Percentiles rank a stretch among this genome's conserved stretches.
These are phyloP conservation scores for Tetramorium parvispinum DNA, from an alignment of 1,140 invertebrate species.

Conservation along the genomic window DNA sequence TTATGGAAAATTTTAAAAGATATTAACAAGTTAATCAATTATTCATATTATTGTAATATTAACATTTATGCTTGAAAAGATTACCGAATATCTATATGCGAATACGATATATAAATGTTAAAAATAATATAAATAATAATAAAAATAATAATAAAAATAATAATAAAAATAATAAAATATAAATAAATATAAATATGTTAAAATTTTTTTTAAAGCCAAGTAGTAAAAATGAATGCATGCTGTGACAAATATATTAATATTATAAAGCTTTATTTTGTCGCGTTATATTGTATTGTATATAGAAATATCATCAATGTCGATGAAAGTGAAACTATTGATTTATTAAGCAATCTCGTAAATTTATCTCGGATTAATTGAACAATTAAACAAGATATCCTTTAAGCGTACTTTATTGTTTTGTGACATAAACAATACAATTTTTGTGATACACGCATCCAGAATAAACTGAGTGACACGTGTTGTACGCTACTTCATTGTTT, in stretches of 20 bases:
- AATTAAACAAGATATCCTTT: neutral
- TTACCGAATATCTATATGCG: neutral
- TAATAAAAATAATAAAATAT: too few species aligned
- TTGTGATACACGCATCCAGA: neutral
- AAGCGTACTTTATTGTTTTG: neutral
- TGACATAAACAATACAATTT: conserved; percentile 27
- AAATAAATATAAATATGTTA: too few species aligned
- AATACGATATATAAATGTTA: neutral
- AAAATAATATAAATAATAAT: too few species aligned
- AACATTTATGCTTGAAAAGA: neutral
- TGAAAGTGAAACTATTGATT: neutral
- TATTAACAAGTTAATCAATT: neutral
- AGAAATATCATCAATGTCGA: neutral
- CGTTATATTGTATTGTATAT: neutral
- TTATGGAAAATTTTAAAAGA: neutral
- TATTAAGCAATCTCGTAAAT: neutral
- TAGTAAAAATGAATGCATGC: neutral
- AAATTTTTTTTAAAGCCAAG: neutral
- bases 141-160: too few species aligned
- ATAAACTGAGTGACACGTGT: conserved; percentile 2
- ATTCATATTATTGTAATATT: neutral
- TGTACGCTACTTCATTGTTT: conserved; percentile 25
- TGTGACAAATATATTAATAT: neutral
- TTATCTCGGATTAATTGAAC: conserved; percentile 40
- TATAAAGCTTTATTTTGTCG: neutral